Evolutionary conservation across 2,888 invertebrate species (phyloP).

Genomic region (Serrognathus titanus): DNA sequence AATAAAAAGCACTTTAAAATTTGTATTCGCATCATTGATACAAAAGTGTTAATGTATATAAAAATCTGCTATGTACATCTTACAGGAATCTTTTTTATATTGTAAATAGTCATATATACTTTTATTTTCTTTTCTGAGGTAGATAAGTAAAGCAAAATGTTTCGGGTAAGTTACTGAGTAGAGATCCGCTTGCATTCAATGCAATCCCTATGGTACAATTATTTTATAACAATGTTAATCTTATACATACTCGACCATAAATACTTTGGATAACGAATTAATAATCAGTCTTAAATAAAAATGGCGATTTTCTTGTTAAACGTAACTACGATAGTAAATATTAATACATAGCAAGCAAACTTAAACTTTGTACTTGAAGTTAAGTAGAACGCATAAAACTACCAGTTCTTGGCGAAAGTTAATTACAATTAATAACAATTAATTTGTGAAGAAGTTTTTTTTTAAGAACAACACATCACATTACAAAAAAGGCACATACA

Average conservation of each 20-base stretch:
- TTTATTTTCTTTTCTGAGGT: constrained; percentile 35
- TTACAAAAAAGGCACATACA: no score
- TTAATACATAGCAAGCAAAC: background rate
- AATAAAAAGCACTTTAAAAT: constrained; percentile 33
- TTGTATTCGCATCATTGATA: constrained; percentile 29
- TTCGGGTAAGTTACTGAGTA: constrained; percentile 24
- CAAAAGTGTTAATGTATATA: constrained; percentile 37
- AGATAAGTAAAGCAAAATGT: constrained; percentile 37
- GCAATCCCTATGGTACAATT: constrained; percentile 9
- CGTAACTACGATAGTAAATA: constrained; percentile 2
- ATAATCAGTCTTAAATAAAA: constrained; percentile 50
- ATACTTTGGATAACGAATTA: constrained; percentile 41
- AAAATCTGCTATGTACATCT: constrained; percentile 36
- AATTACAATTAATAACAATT: no score
- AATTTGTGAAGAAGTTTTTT: no score
- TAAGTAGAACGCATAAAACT: background rate
- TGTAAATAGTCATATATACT: constrained; percentile 18
- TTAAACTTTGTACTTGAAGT: background rate
- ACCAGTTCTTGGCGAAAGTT: no score
- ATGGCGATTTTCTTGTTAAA: constrained; percentile 37
- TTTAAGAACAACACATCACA: no score
- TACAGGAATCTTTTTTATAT: constrained; percentile 11
- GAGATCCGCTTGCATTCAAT: constrained; percentile 25
- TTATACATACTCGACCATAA: constrained; percentile 25
- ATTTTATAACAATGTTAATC: constrained; percentile 10